Percentiles rank a stretch among this genome's conserved stretches.
phyloP scores from a whole-genome alignment of 2,888 invertebrate species.

The Troides aeacus region DNA sequence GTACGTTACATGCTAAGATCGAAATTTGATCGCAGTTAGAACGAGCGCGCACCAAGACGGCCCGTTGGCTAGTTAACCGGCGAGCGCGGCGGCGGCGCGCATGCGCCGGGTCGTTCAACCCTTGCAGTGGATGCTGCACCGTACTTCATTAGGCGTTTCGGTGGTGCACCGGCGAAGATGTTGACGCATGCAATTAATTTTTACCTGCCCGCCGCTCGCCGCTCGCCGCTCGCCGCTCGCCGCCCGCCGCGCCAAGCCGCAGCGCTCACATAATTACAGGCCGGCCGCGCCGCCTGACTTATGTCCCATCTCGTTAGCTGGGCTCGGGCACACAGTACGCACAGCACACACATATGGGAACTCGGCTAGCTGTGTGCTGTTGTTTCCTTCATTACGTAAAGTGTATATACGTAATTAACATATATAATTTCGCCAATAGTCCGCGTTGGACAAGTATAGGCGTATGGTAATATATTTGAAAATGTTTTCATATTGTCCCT shows the following conservation, averaged over 20 bases:
- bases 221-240: neutral
- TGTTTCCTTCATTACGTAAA: too few species aligned
- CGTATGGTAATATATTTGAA: too few species aligned
- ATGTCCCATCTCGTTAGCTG: too few species aligned
- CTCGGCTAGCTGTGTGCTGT: too few species aligned
- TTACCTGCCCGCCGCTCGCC: conserved; percentile 8
- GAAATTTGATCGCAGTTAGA: conserved; percentile 75
- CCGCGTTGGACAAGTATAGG: too few species aligned
- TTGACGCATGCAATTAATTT: conserved; percentile 27
- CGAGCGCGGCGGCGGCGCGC: conserved; percentile 53
- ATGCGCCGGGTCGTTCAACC: conserved; percentile 69
- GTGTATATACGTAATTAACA: too few species aligned
- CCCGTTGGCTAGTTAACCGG: conserved; percentile 62
- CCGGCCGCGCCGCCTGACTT: neutral
- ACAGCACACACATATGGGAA: too few species aligned
- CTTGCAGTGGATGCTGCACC: conserved; percentile 65
- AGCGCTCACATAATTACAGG: neutral
- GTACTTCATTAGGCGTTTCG: conserved; percentile 46
- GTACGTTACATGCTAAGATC: conserved; percentile 74
- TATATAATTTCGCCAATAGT: too few species aligned
- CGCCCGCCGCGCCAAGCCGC: neutral
- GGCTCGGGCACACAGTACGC: too few species aligned
- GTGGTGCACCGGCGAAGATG: conserved; percentile 25
- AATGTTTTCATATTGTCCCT: too few species aligned
- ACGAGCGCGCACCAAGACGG: conserved; percentile 67